Base-by-base conservation (phyloP, 2,888 invertebrate genomes). In the Eupithecia pulchellata region DNA sequence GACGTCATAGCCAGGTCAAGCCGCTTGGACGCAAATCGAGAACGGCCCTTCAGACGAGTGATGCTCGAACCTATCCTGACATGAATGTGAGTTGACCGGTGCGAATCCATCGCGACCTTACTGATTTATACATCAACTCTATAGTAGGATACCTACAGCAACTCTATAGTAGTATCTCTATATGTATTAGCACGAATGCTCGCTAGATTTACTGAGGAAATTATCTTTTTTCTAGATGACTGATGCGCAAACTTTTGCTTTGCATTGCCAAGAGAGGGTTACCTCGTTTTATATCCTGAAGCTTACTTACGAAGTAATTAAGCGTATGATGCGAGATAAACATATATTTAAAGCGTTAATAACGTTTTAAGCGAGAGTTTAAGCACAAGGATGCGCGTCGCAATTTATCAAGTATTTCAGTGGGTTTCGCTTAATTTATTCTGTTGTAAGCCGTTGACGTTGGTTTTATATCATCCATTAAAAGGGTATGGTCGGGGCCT, bases 391-490 rank as follows among this genome's bases (percentile, higher is more conserved):
- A 80, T 79, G 77, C 81, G 78, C 76, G 78, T 80, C 81, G 82
- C 83, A 85, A 88, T 89, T 88, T 84, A 88, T 89, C 83, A 86
- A 84, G 82, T 80, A 86, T 87, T 89, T 86, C 81, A 80, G 83
- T 82, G 83, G 84, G 83, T 83, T 84, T 61, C 82, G 79, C 80
- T 84, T 87, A 89, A 88, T 88, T 87, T 87, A 87, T 88, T 85
- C 86, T 78, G 84, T 82, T 86, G 85, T 85, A 85, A 84, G 77
- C 81, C 84, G 83, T 84, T 84, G 87, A 84, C 84, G 87, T 87
- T 82, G 87, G 86, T 88, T 88, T 87, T 87, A 88, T 86, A 77
- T 73, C 85, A 85, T 86, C 85, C 87, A 87, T 88, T 89, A 87
- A 82, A 72, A 80, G 82, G 81, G 78, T 79, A 78, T 78, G 79